Evolutionary conservation across 2,888 invertebrate species (phyloP).

Genomic region (Leptogaster cylindrica): DNA sequence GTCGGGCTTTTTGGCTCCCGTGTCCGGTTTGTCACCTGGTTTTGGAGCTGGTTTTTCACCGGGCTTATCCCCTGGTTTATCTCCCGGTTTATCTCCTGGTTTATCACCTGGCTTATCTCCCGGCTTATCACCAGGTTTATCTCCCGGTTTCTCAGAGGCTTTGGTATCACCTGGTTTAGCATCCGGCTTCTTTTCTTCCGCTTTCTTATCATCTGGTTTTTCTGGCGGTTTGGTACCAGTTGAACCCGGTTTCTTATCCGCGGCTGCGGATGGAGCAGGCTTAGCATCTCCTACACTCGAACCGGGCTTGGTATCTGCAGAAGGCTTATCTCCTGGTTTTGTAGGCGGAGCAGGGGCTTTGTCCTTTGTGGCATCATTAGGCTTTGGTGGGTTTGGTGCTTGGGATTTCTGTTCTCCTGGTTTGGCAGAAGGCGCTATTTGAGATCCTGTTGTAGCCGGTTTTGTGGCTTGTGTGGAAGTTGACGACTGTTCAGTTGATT

Average conservation of each 20-base stretch:
- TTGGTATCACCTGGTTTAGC: too few relatives aligned
- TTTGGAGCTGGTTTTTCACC: conserved; percentile 47
- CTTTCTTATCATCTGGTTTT: too few relatives aligned
- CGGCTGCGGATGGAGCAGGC: too few relatives aligned
- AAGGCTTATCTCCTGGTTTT: conserved; percentile 49
- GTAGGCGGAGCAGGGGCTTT: conserved; percentile 50
- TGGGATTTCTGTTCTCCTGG: conserved; percentile 51
- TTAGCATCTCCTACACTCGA: background rate
- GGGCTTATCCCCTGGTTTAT: too few relatives aligned
- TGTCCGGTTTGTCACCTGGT: conserved; percentile 48
- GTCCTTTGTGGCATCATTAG: conserved; percentile 52
- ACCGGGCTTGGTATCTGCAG: conserved; percentile 20
- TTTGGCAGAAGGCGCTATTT: conserved; percentile 47
- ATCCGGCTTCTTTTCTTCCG: too few relatives aligned
- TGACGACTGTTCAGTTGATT: background rate
- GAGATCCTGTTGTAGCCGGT: conserved; percentile 21
- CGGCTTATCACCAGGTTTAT: too few relatives aligned
- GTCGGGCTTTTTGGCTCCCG: conserved; percentile 54
- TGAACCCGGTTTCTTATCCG: too few relatives aligned
- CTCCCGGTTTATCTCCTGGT: too few relatives aligned
- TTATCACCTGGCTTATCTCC: too few relatives aligned
- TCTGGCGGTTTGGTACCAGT: too few relatives aligned
- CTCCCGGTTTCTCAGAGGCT: too few relatives aligned
- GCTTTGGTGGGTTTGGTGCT: conserved; percentile 50
- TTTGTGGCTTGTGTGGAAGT: conserved; percentile 41